Evolutionary conservation across 2,888 invertebrate genomes (phyloP).

Genomic region (Lasioglossum malachurum): DNA sequence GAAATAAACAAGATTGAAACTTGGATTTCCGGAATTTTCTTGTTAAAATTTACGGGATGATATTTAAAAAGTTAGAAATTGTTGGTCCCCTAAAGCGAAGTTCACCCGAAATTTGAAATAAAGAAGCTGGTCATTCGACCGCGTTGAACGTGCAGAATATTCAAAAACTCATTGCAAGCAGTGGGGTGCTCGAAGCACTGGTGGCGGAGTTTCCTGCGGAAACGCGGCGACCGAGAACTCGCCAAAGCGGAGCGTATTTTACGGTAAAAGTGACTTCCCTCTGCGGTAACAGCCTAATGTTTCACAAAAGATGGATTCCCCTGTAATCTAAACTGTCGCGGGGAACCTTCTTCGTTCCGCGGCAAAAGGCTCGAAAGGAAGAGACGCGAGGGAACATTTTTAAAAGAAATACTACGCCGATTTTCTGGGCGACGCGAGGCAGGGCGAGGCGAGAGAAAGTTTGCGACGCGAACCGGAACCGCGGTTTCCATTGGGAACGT

Average conservation of each 20-base stretch:
- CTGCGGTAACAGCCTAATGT: constrained; percentile 36
- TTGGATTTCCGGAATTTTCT: too few relatives aligned
- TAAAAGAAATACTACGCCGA: constrained; percentile 46
- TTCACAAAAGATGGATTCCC: constrained; percentile 32
- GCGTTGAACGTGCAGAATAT: neutral
- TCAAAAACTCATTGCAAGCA: neutral
- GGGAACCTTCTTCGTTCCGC: neutral
- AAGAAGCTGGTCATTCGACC: neutral
- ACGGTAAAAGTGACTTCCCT: neutral
- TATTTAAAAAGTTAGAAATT: too few relatives aligned
- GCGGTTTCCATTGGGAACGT: constrained; percentile 28
- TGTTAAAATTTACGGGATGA: too few relatives aligned
- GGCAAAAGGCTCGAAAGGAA: neutral
- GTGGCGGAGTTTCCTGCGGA: neutral
- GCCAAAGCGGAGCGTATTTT: neutral
- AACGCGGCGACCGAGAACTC: neutral
- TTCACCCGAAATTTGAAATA: too few relatives aligned
- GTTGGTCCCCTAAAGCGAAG: too few relatives aligned
- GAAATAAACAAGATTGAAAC: too few relatives aligned
- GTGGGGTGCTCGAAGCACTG: neutral
- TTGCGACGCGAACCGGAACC: constrained; percentile 28
- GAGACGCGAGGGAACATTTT: constrained; percentile 38
- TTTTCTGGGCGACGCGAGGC: constrained; percentile 17
- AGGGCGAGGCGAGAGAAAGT: constrained; percentile 32
- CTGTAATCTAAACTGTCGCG: constrained; percentile 34